A percentile compares a stretch with the other conserved stretches of the same genome.
Conservation (phyloP, 2,888 invertebrate genomes). For the Pocota personata region DNA sequence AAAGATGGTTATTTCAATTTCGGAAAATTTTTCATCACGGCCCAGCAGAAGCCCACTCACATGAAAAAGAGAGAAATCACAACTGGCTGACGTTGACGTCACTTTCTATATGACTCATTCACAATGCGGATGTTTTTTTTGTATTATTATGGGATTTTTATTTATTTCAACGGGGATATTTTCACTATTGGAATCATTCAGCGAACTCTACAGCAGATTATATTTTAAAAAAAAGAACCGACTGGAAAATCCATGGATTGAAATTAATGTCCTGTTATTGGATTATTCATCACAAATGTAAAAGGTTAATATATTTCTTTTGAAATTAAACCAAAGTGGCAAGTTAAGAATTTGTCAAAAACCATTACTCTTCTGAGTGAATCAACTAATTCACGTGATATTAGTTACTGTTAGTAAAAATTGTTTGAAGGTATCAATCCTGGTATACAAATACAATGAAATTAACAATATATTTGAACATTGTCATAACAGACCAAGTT, state of each 20-base stretch:
- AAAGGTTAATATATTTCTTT: neutral
- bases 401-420: too few relatives aligned
- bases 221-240: neutral
- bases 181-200: conserved; percentile 32
- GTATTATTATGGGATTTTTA: conserved; percentile 45
- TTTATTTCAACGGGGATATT: neutral
- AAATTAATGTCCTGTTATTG: conserved; percentile 1
- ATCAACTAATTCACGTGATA: too few relatives aligned
- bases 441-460: too few relatives aligned
- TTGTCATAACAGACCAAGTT: too few relatives aligned
- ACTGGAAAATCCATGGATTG: neutral
- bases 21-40: conserved; percentile 16
- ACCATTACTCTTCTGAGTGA: too few relatives aligned
- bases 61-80: neutral
- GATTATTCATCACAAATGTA: neutral
- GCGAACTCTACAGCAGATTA: neutral
- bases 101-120: conserved; percentile 53
- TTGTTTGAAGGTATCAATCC: too few relatives aligned
- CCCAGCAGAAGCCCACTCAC: neutral
- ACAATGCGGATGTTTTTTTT: conserved; percentile 45
- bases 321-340: neutral
- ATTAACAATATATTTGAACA: too few relatives aligned
- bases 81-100: conserved; percentile 34
- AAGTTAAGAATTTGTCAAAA: too few relatives aligned
- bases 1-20: neutral